A percentile compares a stretch with the other conserved stretches of the same genome.
These are phyloP conservation scores for Rhadina sibilatrix DNA, from an alignment of 2,113 vertebrate species.

Conservation along the genomic window DNA sequence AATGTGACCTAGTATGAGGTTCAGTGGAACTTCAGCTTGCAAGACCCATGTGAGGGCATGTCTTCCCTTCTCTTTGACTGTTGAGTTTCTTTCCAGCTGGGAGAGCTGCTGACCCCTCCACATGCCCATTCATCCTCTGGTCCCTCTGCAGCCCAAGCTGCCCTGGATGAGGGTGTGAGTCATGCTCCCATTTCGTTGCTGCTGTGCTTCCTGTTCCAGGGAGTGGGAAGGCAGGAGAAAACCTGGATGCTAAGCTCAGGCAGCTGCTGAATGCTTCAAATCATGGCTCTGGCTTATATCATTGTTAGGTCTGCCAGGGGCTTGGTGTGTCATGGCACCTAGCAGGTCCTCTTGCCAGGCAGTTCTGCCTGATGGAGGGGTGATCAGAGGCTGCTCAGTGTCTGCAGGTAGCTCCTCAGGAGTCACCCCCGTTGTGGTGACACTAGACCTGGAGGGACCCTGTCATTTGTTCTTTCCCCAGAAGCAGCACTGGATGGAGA, in stretches of 20 bases:
- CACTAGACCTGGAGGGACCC: not conserved
- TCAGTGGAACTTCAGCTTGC: not conserved
- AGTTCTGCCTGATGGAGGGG: not conserved
- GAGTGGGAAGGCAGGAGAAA: not conserved
- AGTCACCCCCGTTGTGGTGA: fast-evolving
- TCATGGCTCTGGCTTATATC: not conserved
- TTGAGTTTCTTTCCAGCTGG: constrained; percentile 10
- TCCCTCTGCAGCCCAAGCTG: not conserved
- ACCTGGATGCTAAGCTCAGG: not conserved
- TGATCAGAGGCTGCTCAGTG: not conserved
- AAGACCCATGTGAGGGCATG: not conserved
- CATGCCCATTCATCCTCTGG: not conserved
- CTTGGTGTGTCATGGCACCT: not conserved
- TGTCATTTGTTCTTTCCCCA: not conserved
- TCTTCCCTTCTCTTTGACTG: not conserved
- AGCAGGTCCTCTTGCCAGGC: not conserved
- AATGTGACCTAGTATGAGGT: not conserved
- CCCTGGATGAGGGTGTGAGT: not conserved
- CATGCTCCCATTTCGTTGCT: not conserved
- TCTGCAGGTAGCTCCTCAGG: not conserved
- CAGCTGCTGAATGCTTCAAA: not conserved
- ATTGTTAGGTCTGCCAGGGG: not conserved
- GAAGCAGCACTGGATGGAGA: not conserved
- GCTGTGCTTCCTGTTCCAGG: not conserved
- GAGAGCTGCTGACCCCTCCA: not conserved